Evolutionary conservation across 2,113 vertebrate species (phyloP).

Genomic region (Glaucomys volans): DNA sequence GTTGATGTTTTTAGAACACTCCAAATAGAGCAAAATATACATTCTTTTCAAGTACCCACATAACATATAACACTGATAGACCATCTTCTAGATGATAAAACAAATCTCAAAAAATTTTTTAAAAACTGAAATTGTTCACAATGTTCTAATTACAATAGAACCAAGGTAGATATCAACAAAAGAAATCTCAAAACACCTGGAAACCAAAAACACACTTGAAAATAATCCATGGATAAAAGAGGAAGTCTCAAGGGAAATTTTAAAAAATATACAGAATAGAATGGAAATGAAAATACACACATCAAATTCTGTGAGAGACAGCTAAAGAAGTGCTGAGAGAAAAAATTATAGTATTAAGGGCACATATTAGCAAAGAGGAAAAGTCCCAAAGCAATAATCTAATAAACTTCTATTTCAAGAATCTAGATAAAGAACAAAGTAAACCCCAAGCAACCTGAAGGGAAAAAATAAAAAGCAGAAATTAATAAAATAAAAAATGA

Average conservation of each 20-base stretch:
- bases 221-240: neutral
- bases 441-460: neutral
- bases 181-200: neutral
- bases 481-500: neutral
- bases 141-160: neutral
- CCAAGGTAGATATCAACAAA: neutral
- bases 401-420: constrained; percentile 1
- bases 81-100: neutral
- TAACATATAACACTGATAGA: neutral
- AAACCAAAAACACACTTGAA: neutral
- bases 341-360: neutral
- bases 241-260: neutral
- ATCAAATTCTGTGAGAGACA: neutral
- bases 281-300: neutral
- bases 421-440: neutral
- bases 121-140: neutral
- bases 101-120: neutral
- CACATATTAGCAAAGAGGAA: neutral
- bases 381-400: neutral
- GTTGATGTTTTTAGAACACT: neutral
- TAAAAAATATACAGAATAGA: neutral
- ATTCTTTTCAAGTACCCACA: neutral
- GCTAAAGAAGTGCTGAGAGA: neutral
- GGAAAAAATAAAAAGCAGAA: constrained; percentile 7
- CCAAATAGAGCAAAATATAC: neutral